phyloP scores from a whole-genome alignment of 37 sponge, comb jelly and placozoan genomes.

The Oscarella lobularis region DNA sequence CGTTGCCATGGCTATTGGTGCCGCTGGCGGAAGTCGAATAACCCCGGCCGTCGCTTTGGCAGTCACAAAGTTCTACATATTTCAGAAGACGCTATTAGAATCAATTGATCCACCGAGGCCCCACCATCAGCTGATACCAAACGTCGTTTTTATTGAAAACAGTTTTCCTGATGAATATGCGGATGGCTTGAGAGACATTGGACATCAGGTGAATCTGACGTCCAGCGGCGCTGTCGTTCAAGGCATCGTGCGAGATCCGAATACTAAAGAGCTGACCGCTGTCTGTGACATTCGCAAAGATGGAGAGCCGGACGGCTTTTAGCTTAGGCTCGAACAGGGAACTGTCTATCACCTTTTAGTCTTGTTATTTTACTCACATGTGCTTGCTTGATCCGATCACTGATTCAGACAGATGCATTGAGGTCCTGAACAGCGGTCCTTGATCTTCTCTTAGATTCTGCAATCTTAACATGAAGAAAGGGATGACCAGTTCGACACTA shows the following conservation, averaged over 20 bases:
- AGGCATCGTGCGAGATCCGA: not conserved
- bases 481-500: no score
- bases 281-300: slow-evolving; percentile 6
- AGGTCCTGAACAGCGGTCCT: no score
- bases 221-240: not conserved
- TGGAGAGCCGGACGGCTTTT: slow-evolving; percentile 5
- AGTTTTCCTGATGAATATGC: slow-evolving; percentile 15
- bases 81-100: slow-evolving; percentile 13
- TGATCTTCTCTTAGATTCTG: no score
- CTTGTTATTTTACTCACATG: no score
- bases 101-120: slow-evolving; percentile 35
- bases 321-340: not conserved
- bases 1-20: slow-evolving; percentile 63
- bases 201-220: slow-evolving; percentile 9
- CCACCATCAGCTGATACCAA: slow-evolving; percentile 63
- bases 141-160: slow-evolving; percentile 34
- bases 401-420: no score
- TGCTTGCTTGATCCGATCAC: no score
- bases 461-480: no score
- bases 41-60: slow-evolving; percentile 37
- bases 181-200: slow-evolving; percentile 10
- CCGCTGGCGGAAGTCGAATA: slow-evolving; percentile 83
- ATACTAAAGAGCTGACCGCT: not conserved
- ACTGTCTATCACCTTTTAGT: no score
- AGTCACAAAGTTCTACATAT: not conserved